Evolutionary conservation across 2,113 vertebrate species (phyloP).

Genomic region (Pithys albifrons): DNA sequence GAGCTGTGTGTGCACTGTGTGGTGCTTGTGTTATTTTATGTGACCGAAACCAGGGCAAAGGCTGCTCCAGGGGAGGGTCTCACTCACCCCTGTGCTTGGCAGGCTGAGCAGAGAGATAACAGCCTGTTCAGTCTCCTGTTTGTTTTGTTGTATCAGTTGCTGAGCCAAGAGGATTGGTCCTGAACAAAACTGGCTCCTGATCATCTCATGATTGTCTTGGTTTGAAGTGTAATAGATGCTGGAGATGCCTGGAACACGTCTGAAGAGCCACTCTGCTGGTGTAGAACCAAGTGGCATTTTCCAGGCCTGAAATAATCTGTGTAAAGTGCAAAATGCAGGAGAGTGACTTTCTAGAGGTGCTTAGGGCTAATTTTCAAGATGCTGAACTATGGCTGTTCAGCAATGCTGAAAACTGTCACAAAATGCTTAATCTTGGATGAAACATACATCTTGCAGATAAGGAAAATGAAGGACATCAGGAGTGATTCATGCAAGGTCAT

Average conservation of each 20-base stretch:
- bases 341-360: not conserved
- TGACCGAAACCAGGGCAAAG: not conserved
- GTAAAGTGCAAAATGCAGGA: not conserved
- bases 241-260: not conserved
- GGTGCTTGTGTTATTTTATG: not conserved
- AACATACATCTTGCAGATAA: not conserved
- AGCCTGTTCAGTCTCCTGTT: not conserved
- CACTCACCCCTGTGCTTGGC: not conserved
- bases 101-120: not conserved
- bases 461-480: not conserved
- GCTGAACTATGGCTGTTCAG: not conserved
- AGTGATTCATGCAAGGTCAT: not conserved
- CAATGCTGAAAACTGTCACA: not conserved
- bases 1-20: not conserved
- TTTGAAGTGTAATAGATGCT: not conserved
- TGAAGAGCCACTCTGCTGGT: not conserved
- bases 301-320: not conserved
- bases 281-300: not conserved
- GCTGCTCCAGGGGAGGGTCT: not conserved
- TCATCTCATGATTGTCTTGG: not conserved
- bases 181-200: not conserved
- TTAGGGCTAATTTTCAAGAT: not conserved
- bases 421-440: not conserved
- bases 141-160: constrained; percentile 22
- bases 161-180: not conserved